These are phyloP conservation scores for Zingel zingel DNA, from an alignment of 2,113 vertebrate genomes.

Conservation along the genomic window DNA sequence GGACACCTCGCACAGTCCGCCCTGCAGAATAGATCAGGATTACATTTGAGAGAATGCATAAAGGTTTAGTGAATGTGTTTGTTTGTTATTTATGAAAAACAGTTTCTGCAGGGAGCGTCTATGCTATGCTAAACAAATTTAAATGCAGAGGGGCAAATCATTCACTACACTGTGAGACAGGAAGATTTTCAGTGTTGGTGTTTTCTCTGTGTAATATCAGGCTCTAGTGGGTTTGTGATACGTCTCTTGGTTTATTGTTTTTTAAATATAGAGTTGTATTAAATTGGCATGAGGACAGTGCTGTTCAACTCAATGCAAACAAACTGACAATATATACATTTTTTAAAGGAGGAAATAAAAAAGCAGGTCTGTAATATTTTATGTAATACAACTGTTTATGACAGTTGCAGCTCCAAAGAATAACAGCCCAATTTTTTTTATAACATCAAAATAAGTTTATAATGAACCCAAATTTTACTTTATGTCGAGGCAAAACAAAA, in stretches of 20 bases:
- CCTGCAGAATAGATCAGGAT: conserved; percentile 2
- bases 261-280: background rate
- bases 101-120: conserved; percentile 12
- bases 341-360: no score
- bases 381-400: background rate
- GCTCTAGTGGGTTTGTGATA: conserved; percentile 12
- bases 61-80: background rate
- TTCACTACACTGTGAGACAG: conserved; percentile 22
- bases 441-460: no score
- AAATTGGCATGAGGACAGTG: background rate
- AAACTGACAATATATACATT: background rate
- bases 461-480: no score
- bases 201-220: conserved; percentile 13
- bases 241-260: conserved; percentile 2
- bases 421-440: no score
- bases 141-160: conserved; percentile 18
- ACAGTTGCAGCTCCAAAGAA: background rate
- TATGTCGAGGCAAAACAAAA: no score
- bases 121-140: conserved; percentile 1
- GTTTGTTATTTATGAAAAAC: conserved; percentile 16
- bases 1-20: background rate
- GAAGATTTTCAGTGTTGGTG: background rate
- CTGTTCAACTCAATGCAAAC: background rate
- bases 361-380: background rate
- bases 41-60: conserved; percentile 7